Base-by-base conservation (phyloP, 1,140 invertebrate species). In the Cotesia chilonis region DNA sequence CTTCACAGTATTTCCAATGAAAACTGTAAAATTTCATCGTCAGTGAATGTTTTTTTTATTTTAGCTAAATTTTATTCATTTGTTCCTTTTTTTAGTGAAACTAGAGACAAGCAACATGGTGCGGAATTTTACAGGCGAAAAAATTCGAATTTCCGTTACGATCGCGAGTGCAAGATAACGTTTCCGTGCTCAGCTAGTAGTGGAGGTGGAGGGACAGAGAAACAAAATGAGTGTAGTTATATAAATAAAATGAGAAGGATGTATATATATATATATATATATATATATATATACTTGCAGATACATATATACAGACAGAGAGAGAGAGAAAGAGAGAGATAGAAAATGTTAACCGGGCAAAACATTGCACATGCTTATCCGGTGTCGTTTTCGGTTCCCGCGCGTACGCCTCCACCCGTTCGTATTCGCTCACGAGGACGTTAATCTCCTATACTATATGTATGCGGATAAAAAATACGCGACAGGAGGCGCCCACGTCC, bases 61-160 rank as follows among this genome's bases (percentile, higher is more conserved):
- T 61, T 35, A 20, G 3, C 20, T 35, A 61, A 37, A 41, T 37
- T 61, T 61, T 37, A 20, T 61, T 12, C 28, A 28, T 28, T 28
- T 28, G 28, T 28, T 61, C 5, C 7, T 20, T 28, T 61, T 28
- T 60, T 61, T 61, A 4, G 28, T 20, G n/a, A 20, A 35, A 36
- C 28, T 20, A 61, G 6, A 28, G 37, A 41, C 61, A 41, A 67
- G 47, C 41, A 67, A 67, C 64, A 67, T 52, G 47, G 20, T 54
- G 51, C 28, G 41, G 64, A 67, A 67, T 67, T 67, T 67, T 35
- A 67, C 47, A 41, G 64, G 47, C 47, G 41, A 67, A 67, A 67
- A 67, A 67, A 67, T 41, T 67, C 64, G 64, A 67, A 67, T 67
- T 67, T 67, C 64, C 64, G 64, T 67, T 67, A 67, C 64, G 64